Percentiles rank a stretch among this genome's conserved stretches.
Evolutionary conservation across 2,888 invertebrate genomes (phyloP).

Genomic region (Cephus pygmeus): DNA sequence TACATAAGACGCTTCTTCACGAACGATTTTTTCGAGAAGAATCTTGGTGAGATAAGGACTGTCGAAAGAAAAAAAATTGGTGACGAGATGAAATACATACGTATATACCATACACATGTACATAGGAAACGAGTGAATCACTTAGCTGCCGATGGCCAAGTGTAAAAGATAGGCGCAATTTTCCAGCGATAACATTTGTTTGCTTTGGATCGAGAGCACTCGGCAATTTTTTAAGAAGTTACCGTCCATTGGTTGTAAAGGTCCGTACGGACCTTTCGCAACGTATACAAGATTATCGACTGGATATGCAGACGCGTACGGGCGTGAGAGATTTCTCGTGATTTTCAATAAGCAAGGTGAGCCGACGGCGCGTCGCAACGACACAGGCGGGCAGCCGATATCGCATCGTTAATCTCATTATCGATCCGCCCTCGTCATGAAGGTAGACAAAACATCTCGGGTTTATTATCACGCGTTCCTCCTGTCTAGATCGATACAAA

Average conservation of each 20-base stretch:
- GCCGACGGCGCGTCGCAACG: neutral
- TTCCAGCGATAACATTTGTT: neutral
- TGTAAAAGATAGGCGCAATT: neutral
- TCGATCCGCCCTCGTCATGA: constrained; percentile 12
- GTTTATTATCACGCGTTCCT: constrained; percentile 17
- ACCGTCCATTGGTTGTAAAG: neutral
- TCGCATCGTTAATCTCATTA: constrained; percentile 4
- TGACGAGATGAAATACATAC: neutral
- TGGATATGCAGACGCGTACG: neutral
- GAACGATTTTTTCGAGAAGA: neutral
- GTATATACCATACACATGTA: neutral
- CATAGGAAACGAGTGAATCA: neutral
- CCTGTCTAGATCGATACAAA: neutral
- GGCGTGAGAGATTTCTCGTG: neutral
- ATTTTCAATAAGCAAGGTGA: neutral
- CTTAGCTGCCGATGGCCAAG: neutral
- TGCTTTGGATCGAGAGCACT: neutral
- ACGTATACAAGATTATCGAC: neutral
- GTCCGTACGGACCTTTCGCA: neutral
- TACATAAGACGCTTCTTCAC: neutral
- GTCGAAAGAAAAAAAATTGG: neutral
- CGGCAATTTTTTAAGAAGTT: neutral
- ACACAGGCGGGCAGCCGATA: neutral
- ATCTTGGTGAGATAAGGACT: neutral
- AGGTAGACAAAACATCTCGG: constrained; percentile 24